Percentiles rank a stretch among this genome's conserved stretches.
Conservation (phyloP, 1,140 invertebrate genomes). For the Hermetia illucens region DNA sequence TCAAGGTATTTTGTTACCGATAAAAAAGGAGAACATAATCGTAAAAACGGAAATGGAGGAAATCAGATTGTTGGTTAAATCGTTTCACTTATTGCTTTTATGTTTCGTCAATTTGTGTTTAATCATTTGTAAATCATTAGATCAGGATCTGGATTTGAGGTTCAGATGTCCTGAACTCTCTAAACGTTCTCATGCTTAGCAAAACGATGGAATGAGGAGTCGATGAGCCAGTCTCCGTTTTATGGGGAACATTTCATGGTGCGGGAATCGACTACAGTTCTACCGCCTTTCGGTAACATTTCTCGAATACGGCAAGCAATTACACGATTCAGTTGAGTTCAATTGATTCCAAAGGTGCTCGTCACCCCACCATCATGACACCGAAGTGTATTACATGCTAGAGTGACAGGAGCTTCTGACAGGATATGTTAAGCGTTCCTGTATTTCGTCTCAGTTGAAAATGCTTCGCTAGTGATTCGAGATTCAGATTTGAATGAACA, state of each 20-base stretch:
- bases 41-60: too few species aligned
- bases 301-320: neutral
- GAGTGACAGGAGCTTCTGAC: too few species aligned
- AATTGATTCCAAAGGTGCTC: neutral
- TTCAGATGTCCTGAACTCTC: too few species aligned
- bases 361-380: neutral
- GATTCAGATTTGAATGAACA: too few species aligned
- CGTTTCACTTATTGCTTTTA: neutral
- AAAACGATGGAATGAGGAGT: too few species aligned
- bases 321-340: neutral
- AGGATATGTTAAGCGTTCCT: neutral
- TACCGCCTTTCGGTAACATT: neutral
- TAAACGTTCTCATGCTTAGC: too few species aligned
- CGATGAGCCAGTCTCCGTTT: too few species aligned
- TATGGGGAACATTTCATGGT: neutral
- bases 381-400: neutral
- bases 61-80: too few species aligned
- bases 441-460: neutral
- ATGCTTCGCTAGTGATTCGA: neutral
- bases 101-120: conserved; percentile 1
- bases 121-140: conserved; percentile 1
- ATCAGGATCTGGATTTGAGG: neutral
- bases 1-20: neutral
- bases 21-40: neutral
- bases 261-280: neutral